Conservation (phyloP, 2,113 vertebrate genomes). For the Telmatochromis sp. region DNA sequence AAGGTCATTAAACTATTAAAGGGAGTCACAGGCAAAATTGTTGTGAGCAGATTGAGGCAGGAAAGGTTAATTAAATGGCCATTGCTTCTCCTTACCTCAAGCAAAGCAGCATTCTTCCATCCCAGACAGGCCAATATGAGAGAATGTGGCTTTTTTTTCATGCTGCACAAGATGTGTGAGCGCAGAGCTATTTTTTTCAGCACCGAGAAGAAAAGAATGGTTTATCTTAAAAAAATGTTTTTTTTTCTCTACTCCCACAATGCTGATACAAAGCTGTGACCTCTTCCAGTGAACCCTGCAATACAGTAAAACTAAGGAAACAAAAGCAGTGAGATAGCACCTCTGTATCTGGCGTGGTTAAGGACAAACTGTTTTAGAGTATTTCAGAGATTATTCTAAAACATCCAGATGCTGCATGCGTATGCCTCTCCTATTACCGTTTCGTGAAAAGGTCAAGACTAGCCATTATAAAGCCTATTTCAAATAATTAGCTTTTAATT, state of each 20-base stretch:
- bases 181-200: not conserved
- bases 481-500: constrained; percentile 31
- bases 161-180: constrained; percentile 9
- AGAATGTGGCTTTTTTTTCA: constrained; percentile 41
- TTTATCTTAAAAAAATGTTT: constrained; percentile 14
- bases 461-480: not conserved
- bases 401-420: not conserved
- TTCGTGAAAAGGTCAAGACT: not conserved
- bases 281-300: constrained; percentile 40
- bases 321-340: constrained; percentile 36
- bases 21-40: constrained; percentile 68
- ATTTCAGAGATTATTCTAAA: constrained; percentile 1
- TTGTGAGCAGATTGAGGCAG: constrained; percentile 68
- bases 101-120: constrained; percentile 67
- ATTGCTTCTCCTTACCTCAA: constrained; percentile 68
- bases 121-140: constrained; percentile 49
- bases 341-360: constrained; percentile 29
- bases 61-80: constrained; percentile 76
- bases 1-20: constrained; percentile 78
- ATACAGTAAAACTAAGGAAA: constrained; percentile 48
- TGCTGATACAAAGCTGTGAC: constrained; percentile 47
- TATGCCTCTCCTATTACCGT: constrained; percentile 7
- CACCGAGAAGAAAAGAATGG: not conserved
- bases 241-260: constrained; percentile 17
- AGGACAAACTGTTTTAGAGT: constrained; percentile 43